phyloP scores from a whole-genome alignment of 2,888 invertebrate genomes.

The Hydrotaea diabolus region DNA sequence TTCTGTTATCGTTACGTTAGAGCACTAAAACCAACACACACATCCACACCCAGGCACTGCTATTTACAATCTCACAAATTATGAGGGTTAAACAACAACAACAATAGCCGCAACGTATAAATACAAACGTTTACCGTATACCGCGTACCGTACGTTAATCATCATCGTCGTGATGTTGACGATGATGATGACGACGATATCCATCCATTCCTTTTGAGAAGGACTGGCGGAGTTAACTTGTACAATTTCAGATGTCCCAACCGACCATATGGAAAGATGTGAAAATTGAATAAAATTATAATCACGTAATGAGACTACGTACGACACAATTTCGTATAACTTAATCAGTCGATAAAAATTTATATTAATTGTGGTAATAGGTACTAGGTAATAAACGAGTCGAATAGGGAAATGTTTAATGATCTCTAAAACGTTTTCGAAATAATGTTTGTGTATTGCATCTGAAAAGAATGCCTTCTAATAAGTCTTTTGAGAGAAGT shows the following conservation, averaged over 20 bases:
- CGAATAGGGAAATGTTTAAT: background rate
- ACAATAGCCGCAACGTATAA: background rate
- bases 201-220: too few relatives aligned
- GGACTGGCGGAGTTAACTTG: too few relatives aligned
- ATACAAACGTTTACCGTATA: background rate
- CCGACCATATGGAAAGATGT: slow-evolving; percentile 62
- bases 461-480: too few relatives aligned
- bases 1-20: slow-evolving; percentile 46
- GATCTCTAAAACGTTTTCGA: background rate
- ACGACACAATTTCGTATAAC: background rate
- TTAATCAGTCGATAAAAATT: slow-evolving; percentile 15
- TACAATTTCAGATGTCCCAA: slow-evolving; percentile 33
- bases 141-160: background rate
- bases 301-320: slow-evolving; percentile 5
- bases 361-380: slow-evolving; percentile 10
- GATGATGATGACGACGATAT: background rate
- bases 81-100: slow-evolving; percentile 53
- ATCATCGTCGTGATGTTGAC: background rate
- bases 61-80: background rate
- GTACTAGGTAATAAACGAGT: too few relatives aligned
- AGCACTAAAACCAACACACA: background rate
- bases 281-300: slow-evolving; percentile 56
- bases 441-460: too few relatives aligned
- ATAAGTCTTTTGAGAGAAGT: too few relatives aligned
- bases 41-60: background rate